Base-by-base conservation (phyloP, 2,797 vertebrate species). In the Darevskia mixta region DNA sequence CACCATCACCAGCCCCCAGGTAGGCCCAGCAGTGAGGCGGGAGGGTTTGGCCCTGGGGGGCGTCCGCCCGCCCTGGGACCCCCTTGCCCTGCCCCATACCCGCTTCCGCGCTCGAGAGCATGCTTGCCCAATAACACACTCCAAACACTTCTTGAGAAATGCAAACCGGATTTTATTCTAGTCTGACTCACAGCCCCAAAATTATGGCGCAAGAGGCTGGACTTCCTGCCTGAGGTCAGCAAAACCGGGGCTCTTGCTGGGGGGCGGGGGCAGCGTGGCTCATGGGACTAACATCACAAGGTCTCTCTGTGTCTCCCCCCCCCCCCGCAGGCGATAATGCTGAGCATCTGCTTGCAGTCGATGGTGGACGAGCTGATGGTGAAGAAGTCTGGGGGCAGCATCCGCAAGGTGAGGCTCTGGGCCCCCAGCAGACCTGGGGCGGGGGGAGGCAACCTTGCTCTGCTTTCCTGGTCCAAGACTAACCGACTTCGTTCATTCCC, bases 301-400 rank as follows among this genome's bases (percentile, higher is more conserved):
- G 11, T 23, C 4, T 43, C 23, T 79, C 35, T n/a, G 7, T 9
- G 35, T 35, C 8, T 15, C 10, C 64, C 9, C 89, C 32, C 75
- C 38, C 82, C 8, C 84, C 64, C 58, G 71, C 86, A 99, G 99
- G 99, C 99, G 1, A 99, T 99, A 93, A 99, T 99, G 99, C 98
- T 99, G 98, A 99, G 99, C 88, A 99, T 99, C 97, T 99, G 98
- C 92, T 96, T 99, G 80, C 99, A 99, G 96, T 98, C 99, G 38
- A 99, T 99, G 99, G 99, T 99, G 88, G 99, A 99, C 13, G 99
- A 99, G 91, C 93, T 99, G 90, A 99, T 99, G 99, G 98, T 99
- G 93, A 99, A 99, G 94, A 99, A 99, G 92, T 99, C 99, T 0
- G 99, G 99, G 0, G 98, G 99, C 94, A 99, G 98, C 94, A 98